phyloP scores from a whole-genome alignment of 2,797 vertebrate genomes.

The Acanthurus tractus region DNA sequence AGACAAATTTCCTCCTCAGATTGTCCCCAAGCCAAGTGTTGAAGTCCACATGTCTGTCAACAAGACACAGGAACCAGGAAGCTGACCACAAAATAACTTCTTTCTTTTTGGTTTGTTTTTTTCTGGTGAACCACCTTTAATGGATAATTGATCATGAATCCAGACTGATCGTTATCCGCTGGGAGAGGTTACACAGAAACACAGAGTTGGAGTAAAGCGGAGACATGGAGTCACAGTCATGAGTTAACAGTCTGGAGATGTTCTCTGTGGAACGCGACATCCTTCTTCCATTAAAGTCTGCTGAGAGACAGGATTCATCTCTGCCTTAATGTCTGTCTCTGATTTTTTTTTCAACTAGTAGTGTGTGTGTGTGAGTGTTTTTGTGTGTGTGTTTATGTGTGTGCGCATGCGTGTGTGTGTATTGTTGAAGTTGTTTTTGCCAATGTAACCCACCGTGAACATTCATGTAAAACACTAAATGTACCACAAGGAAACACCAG shows the following conservation, averaged over 20 bases:
- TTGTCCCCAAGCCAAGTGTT: slow-evolving; percentile 18
- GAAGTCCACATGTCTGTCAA: slow-evolving; percentile 13
- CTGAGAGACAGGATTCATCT: slow-evolving; percentile 68
- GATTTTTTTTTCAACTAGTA: slow-evolving; percentile 15
- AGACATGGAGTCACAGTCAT: slow-evolving; percentile 55
- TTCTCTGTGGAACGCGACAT: slow-evolving; percentile 69
- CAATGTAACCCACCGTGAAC: slow-evolving; percentile 55
- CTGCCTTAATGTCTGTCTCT: slow-evolving; percentile 49
- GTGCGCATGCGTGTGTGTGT: slow-evolving; percentile 6
- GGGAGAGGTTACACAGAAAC: slow-evolving; percentile 52
- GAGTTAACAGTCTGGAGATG: slow-evolving; percentile 67
- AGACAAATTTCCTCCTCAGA: slow-evolving; percentile 19
- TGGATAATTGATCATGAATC: slow-evolving; percentile 64
- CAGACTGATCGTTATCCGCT: slow-evolving; percentile 40
- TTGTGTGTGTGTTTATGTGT: slow-evolving; percentile 16
- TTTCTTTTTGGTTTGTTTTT: slow-evolving; percentile 27
- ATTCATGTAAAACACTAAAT: slow-evolving; percentile 64
- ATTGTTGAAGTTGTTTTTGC: slow-evolving; percentile 48
- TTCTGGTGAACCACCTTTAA: slow-evolving; percentile 29
- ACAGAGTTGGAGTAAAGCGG: slow-evolving; percentile 28
- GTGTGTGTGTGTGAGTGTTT: not conserved
- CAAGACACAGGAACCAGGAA: slow-evolving; percentile 9
- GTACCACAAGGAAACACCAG: slow-evolving; percentile 49
- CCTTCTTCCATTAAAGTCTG: slow-evolving; percentile 79
- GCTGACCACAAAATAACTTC: slow-evolving; percentile 10